Percentiles rank a stretch among this genome's conserved stretches.
phyloP scores from a whole-genome alignment of 2,888 invertebrate species.

The Tenthredo scrophulariae region DNA sequence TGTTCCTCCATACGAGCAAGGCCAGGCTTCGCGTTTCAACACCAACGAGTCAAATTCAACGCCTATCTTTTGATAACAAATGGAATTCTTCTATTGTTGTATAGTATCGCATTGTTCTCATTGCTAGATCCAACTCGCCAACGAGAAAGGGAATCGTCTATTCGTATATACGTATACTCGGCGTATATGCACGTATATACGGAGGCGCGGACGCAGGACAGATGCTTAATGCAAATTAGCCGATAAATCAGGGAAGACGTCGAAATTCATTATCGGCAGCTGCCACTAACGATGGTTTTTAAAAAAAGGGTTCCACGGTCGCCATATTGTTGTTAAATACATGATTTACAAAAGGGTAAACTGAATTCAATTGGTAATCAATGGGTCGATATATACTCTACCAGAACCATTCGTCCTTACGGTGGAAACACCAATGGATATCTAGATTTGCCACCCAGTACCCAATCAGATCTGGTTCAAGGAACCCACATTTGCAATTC shows the following conservation, averaged over 20 bases:
- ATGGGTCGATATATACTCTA: slow-evolving; percentile 35
- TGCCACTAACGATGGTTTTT: slow-evolving; percentile 59
- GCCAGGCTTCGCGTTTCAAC: slow-evolving; percentile 69
- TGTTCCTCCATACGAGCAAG: slow-evolving; percentile 6
- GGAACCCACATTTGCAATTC: slow-evolving; percentile 70
- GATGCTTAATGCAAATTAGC: slow-evolving; percentile 54
- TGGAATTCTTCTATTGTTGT: slow-evolving; percentile 52
- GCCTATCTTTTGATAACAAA: slow-evolving; percentile 52
- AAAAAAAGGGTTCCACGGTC: slow-evolving; percentile 15
- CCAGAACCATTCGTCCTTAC: slow-evolving; percentile 37
- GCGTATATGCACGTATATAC: not conserved
- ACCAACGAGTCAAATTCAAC: slow-evolving; percentile 70
- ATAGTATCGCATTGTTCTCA: slow-evolving; percentile 44
- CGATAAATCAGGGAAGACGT: slow-evolving; percentile 54
- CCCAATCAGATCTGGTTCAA: slow-evolving; percentile 78
- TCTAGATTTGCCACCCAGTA: slow-evolving; percentile 76
- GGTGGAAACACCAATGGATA: slow-evolving; percentile 61
- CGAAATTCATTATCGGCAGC: slow-evolving; percentile 70
- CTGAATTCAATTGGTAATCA: slow-evolving; percentile 53
- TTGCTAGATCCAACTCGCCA: slow-evolving; percentile 30
- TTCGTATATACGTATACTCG: not conserved
- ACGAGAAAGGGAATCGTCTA: slow-evolving; percentile 26
- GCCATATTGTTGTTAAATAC: slow-evolving; percentile 52
- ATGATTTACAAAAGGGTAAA: slow-evolving; percentile 50
- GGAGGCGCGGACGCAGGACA: slow-evolving; percentile 22